A percentile compares a stretch with the other conserved stretches of the same genome.
Conservation (phyloP, 1,140 invertebrate species). For the Drosophila yakuba region DNA sequence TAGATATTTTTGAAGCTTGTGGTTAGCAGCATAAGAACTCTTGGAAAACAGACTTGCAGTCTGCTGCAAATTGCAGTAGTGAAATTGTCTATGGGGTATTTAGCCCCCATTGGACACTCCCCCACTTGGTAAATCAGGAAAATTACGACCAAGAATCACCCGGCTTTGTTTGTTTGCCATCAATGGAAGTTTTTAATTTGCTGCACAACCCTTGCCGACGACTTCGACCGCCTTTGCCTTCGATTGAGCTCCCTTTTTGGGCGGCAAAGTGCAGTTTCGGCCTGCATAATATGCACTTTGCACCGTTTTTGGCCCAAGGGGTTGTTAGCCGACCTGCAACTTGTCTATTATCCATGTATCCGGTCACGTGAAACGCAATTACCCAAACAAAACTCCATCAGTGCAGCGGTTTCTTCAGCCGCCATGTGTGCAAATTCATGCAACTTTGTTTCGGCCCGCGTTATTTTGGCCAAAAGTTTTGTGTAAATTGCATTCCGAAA, state of each 20-base stretch:
- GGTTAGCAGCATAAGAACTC: neutral
- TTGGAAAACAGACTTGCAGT: too few relatives aligned
- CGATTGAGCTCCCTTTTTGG: neutral
- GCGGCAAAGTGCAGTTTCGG: conserved; percentile 70
- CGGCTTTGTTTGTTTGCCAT: conserved; percentile 71
- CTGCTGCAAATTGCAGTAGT: conserved; percentile 7
- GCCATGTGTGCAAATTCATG: conserved; percentile 73
- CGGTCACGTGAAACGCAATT: conserved; percentile 60
- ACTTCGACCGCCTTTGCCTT: conserved; percentile 15
- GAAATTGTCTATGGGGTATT: conserved; percentile 64
- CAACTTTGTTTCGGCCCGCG: conserved; percentile 57
- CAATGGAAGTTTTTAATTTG: conserved; percentile 80
- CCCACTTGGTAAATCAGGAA: conserved; percentile 30
- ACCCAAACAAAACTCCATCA: conserved; percentile 62
- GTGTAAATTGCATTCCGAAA: conserved; percentile 68
- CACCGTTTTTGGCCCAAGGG: conserved; percentile 27
- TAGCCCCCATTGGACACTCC: conserved; percentile 13
- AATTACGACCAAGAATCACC: conserved; percentile 73
- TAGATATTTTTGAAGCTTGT: neutral
- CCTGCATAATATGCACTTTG: conserved; percentile 78
- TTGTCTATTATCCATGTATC: conserved; percentile 46
- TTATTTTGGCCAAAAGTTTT: conserved; percentile 62
- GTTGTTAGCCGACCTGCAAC: conserved; percentile 40
- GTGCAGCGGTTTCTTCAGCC: conserved; percentile 37
- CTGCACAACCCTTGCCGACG: conserved; percentile 32